Conservation (phyloP, 2,113 vertebrate species). For the Theristicus caerulescens region DNA sequence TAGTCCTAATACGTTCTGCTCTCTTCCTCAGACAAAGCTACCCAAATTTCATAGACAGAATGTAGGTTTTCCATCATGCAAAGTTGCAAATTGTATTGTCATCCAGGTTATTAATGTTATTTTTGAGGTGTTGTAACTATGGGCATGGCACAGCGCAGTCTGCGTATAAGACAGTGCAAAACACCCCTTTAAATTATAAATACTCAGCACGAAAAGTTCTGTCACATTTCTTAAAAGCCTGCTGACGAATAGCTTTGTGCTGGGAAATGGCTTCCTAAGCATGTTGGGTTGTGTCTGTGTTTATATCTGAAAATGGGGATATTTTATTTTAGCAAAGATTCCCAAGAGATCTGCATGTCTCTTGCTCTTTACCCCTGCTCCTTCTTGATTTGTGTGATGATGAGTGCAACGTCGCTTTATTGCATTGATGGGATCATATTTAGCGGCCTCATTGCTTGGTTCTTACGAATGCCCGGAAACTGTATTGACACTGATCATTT, state of each 20-base stretch:
- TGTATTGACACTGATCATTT: conserved; percentile 57
- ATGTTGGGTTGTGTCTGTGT: conserved; percentile 50
- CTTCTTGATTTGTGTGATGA: conserved; percentile 40
- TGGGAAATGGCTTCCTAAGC: conserved; percentile 72
- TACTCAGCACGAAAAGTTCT: conserved; percentile 62
- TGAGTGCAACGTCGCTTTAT: conserved; percentile 27
- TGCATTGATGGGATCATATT: conserved; percentile 54
- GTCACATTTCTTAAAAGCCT: conserved; percentile 65
- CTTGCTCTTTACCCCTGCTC: background rate
- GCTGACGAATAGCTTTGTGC: conserved; percentile 56
- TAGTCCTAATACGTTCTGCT: conserved; percentile 45
- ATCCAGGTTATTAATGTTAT: background rate
- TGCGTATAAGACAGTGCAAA: conserved; percentile 58
- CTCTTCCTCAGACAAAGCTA: conserved; percentile 58
- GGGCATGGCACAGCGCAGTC: conserved; percentile 4
- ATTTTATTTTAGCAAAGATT: conserved; percentile 28
- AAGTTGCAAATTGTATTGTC: conserved; percentile 60
- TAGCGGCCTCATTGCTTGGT: conserved; percentile 24
- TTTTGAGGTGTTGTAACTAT: conserved; percentile 41
- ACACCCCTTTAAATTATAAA: conserved; percentile 73
- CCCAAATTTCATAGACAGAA: conserved; percentile 54
- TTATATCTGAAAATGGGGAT: conserved; percentile 44
- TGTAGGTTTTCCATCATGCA: conserved; percentile 50
- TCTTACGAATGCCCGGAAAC: conserved; percentile 40
- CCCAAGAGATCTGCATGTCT: background rate